These are phyloP conservation scores for Ceratina calcarata DNA, from an alignment of 1,140 invertebrate genomes.

Conservation along the genomic window DNA sequence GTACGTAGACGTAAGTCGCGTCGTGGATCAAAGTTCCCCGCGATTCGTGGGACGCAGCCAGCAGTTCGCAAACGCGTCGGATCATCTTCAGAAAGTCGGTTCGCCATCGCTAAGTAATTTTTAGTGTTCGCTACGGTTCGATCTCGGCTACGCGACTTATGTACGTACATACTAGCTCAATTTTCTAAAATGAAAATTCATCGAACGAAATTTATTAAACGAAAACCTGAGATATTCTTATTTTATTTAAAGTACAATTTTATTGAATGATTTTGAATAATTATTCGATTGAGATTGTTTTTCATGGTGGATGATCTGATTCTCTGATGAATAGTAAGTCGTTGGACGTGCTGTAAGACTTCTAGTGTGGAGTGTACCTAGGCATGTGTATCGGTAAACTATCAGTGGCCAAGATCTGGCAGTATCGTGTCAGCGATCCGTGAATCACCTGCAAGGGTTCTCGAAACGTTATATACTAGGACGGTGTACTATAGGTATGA, in stretches of 20 bases:
- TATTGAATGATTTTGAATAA: no score
- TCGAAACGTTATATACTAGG: slow-evolving; percentile 51
- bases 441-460: slow-evolving; percentile 56
- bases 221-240: no score
- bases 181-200: no score
- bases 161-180: no score
- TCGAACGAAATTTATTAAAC: no score
- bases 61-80: slow-evolving; percentile 41
- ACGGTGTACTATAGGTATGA: no score
- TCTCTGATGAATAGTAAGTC: slow-evolving; percentile 3
- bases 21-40: background rate
- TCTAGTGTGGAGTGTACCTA: background rate
- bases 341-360: background rate
- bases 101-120: slow-evolving; percentile 69
- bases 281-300: no score
- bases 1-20: background rate
- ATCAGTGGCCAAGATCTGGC: slow-evolving; percentile 38
- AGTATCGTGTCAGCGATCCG: slow-evolving; percentile 47
- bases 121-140: slow-evolving; percentile 55
- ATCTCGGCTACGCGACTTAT: no score
- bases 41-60: slow-evolving; percentile 23
- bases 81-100: slow-evolving; percentile 62
- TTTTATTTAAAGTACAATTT: no score
- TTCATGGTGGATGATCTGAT: background rate
- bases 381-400: slow-evolving; percentile 41